Evolutionary conservation across 1,140 invertebrate genomes (phyloP), one percentile per base, ranked within the genome.

Genomic region (Drosophila erecta): DNA sequence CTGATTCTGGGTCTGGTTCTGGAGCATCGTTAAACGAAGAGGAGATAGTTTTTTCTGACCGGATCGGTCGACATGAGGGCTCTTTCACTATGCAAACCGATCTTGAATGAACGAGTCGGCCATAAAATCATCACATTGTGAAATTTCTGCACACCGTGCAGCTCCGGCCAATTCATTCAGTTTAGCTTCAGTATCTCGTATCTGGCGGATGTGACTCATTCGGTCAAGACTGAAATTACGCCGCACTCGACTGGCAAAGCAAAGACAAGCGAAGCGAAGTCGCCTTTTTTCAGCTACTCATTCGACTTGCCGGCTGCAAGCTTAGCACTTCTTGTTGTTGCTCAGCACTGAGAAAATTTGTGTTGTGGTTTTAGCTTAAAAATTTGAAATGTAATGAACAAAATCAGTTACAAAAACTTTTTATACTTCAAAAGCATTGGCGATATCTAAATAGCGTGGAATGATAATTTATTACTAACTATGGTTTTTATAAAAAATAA

Each of bases 181-280:
- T 74, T 33, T 44, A 40, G 33, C 14, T 35, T 44, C 2, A 62
- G 64, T 67, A 67, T 50, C 30, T 41, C 27, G 72, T 76, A 59
- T 59, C 67, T 62, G 80, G 65, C 81, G 81, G 81, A 85, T 86
- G 78, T 85, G 81, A 85, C 56, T 85, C 81, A 85, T 85, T 74
- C 74, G 76, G 59, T 66, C 74, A 51, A 81, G 76, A 70, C 57
- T 61, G 66, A 73, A 83, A 79, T 79, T 84, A 65, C 69, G 58
- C 50, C 70, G 64, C 69, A 72, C 46, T 61, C 65, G 33, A 35
- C 49, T 33, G 27, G n/a, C 49, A 35, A 59, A 43, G 53, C 58
- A 17, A 38, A 55, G 49, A 35, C 30, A 46, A 69, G 10, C 33
- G 17, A 55, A 44, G 33, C 49, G 15, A 37, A 38, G 33, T 38